Percentiles rank a stretch among this genome's conserved stretches.
phyloP scores from a whole-genome alignment of 2,797 vertebrate species.

The Enteromius argenteus region DNA sequence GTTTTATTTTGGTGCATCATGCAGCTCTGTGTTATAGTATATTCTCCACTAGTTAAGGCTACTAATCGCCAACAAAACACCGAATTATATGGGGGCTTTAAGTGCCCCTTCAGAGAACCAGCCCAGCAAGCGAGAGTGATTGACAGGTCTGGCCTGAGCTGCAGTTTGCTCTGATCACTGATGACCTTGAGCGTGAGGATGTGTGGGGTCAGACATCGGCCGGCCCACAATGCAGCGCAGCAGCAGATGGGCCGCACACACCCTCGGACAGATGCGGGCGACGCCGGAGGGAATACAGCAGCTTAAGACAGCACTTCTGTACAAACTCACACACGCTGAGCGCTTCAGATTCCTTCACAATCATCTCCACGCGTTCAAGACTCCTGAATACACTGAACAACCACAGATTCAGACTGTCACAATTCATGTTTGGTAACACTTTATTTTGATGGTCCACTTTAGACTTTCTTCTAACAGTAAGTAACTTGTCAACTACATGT shows the following conservation, averaged over 20 bases:
- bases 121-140: not conserved
- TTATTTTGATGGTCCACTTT: not conserved
- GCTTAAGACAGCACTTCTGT: slow-evolving; percentile 64
- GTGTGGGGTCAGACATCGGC: slow-evolving; percentile 72
- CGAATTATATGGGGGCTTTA: not conserved
- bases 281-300: slow-evolving; percentile 70
- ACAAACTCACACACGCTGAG: slow-evolving; percentile 52
- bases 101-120: not conserved
- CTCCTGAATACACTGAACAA: not conserved
- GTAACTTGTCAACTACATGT: not conserved
- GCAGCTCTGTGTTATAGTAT: slow-evolving; percentile 58
- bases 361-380: not conserved
- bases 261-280: slow-evolving; percentile 78
- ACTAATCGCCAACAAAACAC: not conserved
- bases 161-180: slow-evolving; percentile 67
- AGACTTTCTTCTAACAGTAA: too few relatives aligned
- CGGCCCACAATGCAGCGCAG: slow-evolving; percentile 64
- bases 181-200: slow-evolving; percentile 76
- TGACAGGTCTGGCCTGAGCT: slow-evolving; percentile 57
- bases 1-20: slow-evolving; percentile 13
- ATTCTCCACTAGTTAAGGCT: not conserved
- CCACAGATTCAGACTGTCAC: not conserved
- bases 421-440: not conserved
- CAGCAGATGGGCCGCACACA: slow-evolving; percentile 78
- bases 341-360: slow-evolving; percentile 9